Evolutionary conservation across 2,888 invertebrate genomes (phyloP), one percentile per base, ranked within the genome.

Genomic region (Liposcelis brunnea): DNA sequence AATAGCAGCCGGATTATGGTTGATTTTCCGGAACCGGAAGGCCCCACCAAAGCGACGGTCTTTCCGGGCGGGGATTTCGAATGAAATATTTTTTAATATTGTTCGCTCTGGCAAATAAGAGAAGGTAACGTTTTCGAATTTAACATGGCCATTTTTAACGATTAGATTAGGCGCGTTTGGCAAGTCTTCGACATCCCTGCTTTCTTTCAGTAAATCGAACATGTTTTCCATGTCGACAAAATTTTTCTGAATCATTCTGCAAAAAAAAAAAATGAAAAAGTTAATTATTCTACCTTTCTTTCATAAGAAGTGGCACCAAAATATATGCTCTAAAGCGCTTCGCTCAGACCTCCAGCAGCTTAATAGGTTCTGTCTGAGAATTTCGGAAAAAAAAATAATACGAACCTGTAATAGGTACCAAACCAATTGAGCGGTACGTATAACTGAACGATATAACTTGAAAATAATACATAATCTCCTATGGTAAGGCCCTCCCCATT

Each of bases 201-300:
- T 76, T 57, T 90, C 87, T 33, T 81, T 74, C 56, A 98, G 69
- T 50, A 98, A 64, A 54, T 95, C 94, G 61, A 97, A 91, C 97
- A 98, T 95, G 63, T 97, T 97, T 64, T 98, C 97, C 97, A 97
- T 97, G 59, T 98, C 97, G 14, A 97, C 80, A 58, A 98, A 97
- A 59, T 93, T 89, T 67, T 87, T 90, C 61, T 97, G 97, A 48
- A 97, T 94, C 46, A 89, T 85, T 58, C 95, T 89, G 60, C 15
- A 56, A 55, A 52, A 45, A 49, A 52, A 50, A 49, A 45, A 49
- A 42, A 48, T 36, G 31, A 47, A 40, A 35, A 34, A 44, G 12
- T 8, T 8, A 32, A n/a, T 6, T n/a, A n/a, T n/a, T n/a, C n/a
- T n/a, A n/a, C n/a, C n/a, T n/a, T n/a, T n/a, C n/a, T n/a, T n/a